Conservation (phyloP, 2,888 invertebrate species). For the Thysanoteuthis rhombus region DNA sequence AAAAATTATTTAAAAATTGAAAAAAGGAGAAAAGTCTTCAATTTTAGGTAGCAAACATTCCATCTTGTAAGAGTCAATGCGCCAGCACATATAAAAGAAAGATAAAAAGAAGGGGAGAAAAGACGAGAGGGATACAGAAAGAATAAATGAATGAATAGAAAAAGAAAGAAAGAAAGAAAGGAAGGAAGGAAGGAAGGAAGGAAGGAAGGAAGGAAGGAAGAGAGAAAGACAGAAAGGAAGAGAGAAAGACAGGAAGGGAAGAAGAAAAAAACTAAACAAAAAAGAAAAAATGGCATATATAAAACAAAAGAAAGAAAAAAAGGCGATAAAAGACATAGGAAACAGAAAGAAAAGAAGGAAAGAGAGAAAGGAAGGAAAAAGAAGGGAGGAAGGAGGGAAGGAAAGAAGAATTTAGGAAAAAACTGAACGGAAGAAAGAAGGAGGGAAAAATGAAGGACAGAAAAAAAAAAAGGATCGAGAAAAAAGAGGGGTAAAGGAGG, state of each 20-base stretch:
- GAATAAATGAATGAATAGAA: neutral
- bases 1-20: too few relatives aligned
- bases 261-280: neutral
- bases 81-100: neutral
- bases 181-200: neutral
- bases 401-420: neutral
- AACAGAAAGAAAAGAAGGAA: neutral
- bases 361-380: neutral
- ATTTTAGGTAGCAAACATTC: too few relatives aligned
- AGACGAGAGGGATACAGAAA: neutral
- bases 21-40: too few relatives aligned
- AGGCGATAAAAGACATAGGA: too few relatives aligned
- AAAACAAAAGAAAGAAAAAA: too few relatives aligned
- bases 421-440: neutral
- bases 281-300: too few relatives aligned
- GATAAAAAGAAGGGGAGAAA: fast-evolving
- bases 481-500: too few relatives aligned
- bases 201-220: neutral
- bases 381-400: neutral
- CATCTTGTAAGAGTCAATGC: neutral
- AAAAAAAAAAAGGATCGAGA: neutral
- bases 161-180: too few relatives aligned
- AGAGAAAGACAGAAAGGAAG: too few relatives aligned
- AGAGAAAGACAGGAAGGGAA: neutral
- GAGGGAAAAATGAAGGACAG: neutral